These are phyloP conservation scores for Drosophila cardini DNA, from an alignment of 1,140 invertebrate species.

Conservation along the genomic window DNA sequence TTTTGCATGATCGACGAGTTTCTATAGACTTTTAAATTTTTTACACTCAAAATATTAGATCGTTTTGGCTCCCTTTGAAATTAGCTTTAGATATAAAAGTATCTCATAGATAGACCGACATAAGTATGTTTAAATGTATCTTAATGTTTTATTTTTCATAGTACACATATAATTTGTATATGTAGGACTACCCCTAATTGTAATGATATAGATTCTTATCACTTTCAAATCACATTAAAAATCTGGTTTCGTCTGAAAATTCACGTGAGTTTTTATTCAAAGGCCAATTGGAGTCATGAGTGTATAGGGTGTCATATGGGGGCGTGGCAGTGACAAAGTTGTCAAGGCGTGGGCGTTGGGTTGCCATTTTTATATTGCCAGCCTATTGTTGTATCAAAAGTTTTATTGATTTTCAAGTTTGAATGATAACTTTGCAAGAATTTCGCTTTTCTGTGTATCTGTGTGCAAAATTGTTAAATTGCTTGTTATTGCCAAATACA, in stretches of 20 bases:
- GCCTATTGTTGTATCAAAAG: constrained; percentile 68
- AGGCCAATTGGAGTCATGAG: neutral
- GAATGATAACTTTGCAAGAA: constrained; percentile 81
- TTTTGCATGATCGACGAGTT: too few relatives aligned
- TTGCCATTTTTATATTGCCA: constrained; percentile 19
- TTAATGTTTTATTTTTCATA: too few relatives aligned
- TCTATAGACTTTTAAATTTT: too few relatives aligned
- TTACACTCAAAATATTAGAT: too few relatives aligned
- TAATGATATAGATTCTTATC: neutral
- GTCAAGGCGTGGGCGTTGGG: constrained; percentile 11
- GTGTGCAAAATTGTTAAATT: constrained; percentile 76
- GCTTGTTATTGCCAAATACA: constrained; percentile 83
- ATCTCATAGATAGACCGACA: constrained; percentile 9
- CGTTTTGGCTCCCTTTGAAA: too few relatives aligned
- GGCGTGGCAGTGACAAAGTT: constrained; percentile 24
- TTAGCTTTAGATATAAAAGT: too few relatives aligned
- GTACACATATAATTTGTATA: constrained; percentile 1
- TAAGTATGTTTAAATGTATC: neutral
- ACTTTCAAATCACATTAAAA: constrained; percentile 37
- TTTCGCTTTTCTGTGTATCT: constrained; percentile 62
- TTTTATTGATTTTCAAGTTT: constrained; percentile 83
- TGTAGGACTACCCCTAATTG: constrained; percentile 27
- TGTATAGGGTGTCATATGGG: neutral
- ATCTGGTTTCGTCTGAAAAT: neutral
- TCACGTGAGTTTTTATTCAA: constrained; percentile 41